Conservation (phyloP, 2,888 invertebrate species). For the Diachrysia chrysitis region DNA sequence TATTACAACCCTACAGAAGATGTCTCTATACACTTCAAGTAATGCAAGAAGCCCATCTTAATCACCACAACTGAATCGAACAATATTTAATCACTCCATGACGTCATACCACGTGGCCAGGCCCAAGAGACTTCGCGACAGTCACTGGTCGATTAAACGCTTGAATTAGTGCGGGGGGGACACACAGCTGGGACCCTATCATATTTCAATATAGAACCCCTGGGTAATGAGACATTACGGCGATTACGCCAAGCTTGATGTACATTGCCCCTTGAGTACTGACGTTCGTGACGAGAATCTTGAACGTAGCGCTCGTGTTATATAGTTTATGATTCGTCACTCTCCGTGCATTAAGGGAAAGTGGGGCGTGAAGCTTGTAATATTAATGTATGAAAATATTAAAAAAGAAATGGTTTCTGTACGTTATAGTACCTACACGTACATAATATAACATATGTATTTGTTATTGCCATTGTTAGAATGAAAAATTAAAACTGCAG, state of each 20-base stretch:
- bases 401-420: not conserved
- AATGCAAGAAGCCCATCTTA: not conserved
- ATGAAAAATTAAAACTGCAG: too few relatives aligned
- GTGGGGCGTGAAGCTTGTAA: slow-evolving; percentile 9
- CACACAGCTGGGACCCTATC: slow-evolving; percentile 77
- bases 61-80: not conserved
- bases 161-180: slow-evolving; percentile 74
- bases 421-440: not conserved
- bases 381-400: slow-evolving; percentile 2
- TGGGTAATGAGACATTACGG: slow-evolving; percentile 61
- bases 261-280: slow-evolving; percentile 59
- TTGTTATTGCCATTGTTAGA: too few relatives aligned
- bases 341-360: slow-evolving; percentile 25
- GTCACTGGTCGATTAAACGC: slow-evolving; percentile 72
- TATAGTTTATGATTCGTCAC: slow-evolving; percentile 30
- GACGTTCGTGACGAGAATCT: slow-evolving; percentile 48
- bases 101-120: slow-evolving; percentile 49
- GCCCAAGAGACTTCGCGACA: slow-evolving; percentile 51
- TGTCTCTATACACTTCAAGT: not conserved
- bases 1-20: not conserved
- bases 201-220: slow-evolving; percentile 75
- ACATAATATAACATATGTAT: too few relatives aligned
- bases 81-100: slow-evolving; percentile 33
- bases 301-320: slow-evolving; percentile 26
- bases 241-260: slow-evolving; percentile 57